A percentile compares a stretch with the other conserved stretches of the same genome.
Evolutionary conservation across 2,113 vertebrate genomes (phyloP).

Genomic region (Saccopteryx leptura): DNA sequence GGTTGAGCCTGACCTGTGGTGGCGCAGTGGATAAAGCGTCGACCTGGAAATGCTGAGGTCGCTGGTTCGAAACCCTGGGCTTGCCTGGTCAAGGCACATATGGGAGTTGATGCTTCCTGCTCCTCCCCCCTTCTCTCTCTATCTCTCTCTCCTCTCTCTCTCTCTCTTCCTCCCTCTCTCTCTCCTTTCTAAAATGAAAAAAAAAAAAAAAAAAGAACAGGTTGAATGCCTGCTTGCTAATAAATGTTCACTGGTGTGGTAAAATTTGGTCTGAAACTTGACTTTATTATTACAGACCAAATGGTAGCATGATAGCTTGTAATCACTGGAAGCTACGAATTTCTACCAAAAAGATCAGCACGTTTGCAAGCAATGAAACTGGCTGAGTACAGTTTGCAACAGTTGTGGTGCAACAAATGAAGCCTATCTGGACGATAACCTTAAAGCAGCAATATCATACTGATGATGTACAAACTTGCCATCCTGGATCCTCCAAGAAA

Average conservation of each 20-base stretch:
- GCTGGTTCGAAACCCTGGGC: too few species aligned
- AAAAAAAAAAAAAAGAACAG: neutral
- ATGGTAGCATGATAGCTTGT: neutral
- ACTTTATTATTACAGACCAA: slow-evolving; percentile 9
- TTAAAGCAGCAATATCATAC: slow-evolving; percentile 25
- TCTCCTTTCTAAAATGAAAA: too few species aligned
- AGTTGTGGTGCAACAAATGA: neutral
- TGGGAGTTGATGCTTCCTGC: too few species aligned
- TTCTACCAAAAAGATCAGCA: neutral
- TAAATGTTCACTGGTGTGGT: neutral
- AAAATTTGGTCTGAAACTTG: slow-evolving; percentile 28
- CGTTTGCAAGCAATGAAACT: neutral
- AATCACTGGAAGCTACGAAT: neutral
- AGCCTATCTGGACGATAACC: slow-evolving; percentile 45
- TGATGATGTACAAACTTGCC: slow-evolving; percentile 58
- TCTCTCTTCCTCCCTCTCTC: too few species aligned
- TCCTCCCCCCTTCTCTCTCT: too few species aligned
- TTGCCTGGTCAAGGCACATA: too few species aligned
- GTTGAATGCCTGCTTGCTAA: neutral
- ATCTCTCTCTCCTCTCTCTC: too few species aligned
- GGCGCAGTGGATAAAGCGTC: too few species aligned
- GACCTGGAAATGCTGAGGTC: too few species aligned
- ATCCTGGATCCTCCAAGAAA: slow-evolving; percentile 53
- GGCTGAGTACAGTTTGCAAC: neutral
- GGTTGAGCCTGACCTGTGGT: neutral